Percentiles rank a stretch among this genome's conserved stretches.
These are phyloP conservation scores for Spinus olivaceus DNA, from an alignment of 2,797 vertebrate genomes.

Conservation along the genomic window DNA sequence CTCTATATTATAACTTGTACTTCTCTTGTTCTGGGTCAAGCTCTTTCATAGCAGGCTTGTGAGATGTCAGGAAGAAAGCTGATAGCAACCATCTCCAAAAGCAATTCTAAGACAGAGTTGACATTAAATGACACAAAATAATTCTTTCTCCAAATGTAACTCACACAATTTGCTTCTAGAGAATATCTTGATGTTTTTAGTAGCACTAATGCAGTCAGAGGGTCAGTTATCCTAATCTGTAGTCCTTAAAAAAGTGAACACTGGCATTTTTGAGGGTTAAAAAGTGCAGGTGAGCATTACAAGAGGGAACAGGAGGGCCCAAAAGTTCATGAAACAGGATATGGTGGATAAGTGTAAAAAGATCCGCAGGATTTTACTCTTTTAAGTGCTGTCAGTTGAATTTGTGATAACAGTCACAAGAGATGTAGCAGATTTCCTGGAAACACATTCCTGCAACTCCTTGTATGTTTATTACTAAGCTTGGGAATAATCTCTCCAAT, in stretches of 20 bases:
- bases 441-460: background rate
- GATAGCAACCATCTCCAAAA: background rate
- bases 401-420: background rate
- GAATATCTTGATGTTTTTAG: background rate
- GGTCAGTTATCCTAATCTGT: background rate
- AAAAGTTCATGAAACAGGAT: background rate
- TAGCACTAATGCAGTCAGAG: background rate
- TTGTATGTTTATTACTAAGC: background rate
- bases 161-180: background rate
- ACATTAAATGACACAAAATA: background rate
- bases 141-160: background rate
- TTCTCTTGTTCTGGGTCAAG: background rate
- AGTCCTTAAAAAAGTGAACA: background rate
- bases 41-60: background rate
- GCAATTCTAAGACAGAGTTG: background rate
- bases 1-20: background rate
- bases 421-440: background rate
- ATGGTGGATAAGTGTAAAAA: background rate
- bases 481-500: background rate
- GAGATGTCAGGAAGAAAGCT: background rate
- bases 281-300: background rate
- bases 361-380: background rate
- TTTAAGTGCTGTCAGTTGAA: background rate
- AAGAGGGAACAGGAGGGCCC: background rate
- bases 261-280: background rate